Evolutionary conservation across 2,113 vertebrate species (phyloP), one percentile per base, ranked within the genome.

Genomic region (Erpornis zantholeuca): DNA sequence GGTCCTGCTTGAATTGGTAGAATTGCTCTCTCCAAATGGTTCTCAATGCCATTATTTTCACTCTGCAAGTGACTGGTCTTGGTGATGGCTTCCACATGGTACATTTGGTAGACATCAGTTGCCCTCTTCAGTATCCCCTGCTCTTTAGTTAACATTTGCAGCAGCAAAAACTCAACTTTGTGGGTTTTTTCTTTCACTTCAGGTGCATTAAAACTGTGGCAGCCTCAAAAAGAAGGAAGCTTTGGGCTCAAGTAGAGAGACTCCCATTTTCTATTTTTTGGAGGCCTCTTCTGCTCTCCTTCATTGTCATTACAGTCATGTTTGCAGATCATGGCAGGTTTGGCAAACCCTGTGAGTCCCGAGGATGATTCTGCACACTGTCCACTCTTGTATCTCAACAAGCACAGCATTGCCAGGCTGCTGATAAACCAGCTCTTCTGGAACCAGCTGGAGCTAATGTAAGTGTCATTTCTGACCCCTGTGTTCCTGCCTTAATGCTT

Each of bases 251-350:
- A 35, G 11, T 20, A 31, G 66, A 53, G 27, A 44, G 4, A 21
- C 23, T 12, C 8, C 3, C 3, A 1, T 81, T 83, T 89, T 44
- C 50, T 45, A 2, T 36, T 59, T 6, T 85, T 88, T 60, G 28
- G 38, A 76, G 15, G 21, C 42, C 31, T 54, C 6, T 47, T 68
- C 42, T 33, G 6, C 19, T 86, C n/a, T 45, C 19, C 22, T 25
- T 38, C 0, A 1, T 1, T 3, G 40, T 44, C 4, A 1, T 14
- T 76, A 42, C n/a, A 70, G 20, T 49, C 6, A 2, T 19, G 4
- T 53, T 87, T 71, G 22, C 36, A 21, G n/a, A n/a, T 47, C 2
- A 0, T 10, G 56, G 69, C 16, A 57, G 70, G 61, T 64, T 76
- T 87, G 65, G 61, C 57, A 79, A 82, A 72, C 28, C 36, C 24